Conservation (phyloP, 2,797 vertebrate genomes). For the Cercopithecus diana region DNA sequence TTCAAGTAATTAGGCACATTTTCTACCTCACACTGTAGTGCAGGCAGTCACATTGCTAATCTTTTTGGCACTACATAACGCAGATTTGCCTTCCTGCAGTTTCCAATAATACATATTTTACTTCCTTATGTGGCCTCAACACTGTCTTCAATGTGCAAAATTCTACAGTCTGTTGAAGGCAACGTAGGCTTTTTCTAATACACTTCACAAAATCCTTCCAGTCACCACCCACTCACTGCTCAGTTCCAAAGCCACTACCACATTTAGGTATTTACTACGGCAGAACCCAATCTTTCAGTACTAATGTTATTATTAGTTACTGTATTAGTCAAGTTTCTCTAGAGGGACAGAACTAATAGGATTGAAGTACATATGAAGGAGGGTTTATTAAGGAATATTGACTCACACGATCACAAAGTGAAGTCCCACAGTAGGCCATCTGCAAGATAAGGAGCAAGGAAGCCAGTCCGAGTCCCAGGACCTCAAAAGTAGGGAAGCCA, state of each 20-base stretch:
- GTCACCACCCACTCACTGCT: not conserved
- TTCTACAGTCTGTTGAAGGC: not conserved
- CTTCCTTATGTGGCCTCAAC: not conserved
- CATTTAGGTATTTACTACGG: not conserved
- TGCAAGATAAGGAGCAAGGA: no score
- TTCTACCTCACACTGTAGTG: not conserved
- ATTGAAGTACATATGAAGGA: no score
- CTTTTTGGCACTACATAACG: not conserved
- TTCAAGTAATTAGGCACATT: not conserved
- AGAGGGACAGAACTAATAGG: no score
- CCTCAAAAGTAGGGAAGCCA: no score
- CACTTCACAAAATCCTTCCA: not conserved
- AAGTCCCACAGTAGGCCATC: no score
- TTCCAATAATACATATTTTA: not conserved
- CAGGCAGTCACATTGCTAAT: not conserved
- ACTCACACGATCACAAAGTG: no score
- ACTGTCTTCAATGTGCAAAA: not conserved
- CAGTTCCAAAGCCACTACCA: not conserved
- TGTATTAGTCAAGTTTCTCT: no score
- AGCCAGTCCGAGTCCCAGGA: no score
- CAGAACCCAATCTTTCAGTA: not conserved
- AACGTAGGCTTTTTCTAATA: not conserved
- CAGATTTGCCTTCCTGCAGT: not conserved
- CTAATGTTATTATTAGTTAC: not conserved
- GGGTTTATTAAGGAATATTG: no score